phyloP scores from a whole-genome alignment of 1,140 invertebrate species.

The Ctenoplectra terminalis region DNA sequence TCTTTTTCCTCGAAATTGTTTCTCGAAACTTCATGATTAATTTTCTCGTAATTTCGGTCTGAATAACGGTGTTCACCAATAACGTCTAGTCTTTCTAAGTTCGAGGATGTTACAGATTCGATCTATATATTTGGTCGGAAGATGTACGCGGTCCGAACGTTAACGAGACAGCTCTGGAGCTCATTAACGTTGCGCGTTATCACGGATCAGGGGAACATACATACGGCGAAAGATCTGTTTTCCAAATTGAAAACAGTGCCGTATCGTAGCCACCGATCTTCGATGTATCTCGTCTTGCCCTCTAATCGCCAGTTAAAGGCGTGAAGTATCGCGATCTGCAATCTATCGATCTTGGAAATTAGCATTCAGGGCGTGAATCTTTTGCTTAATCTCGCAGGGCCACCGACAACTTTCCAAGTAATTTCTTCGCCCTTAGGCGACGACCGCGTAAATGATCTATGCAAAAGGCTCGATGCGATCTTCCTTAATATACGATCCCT shows the following conservation, averaged over 20 bases:
- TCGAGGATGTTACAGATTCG: neutral
- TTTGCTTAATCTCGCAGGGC: slow-evolving; percentile 37
- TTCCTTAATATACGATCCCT: slow-evolving; percentile 13
- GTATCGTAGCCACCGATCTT: slow-evolving; percentile 53
- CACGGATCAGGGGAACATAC: slow-evolving; percentile 51
- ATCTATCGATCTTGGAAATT: slow-evolving; percentile 72
- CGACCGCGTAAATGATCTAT: slow-evolving; percentile 33
- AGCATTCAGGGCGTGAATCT: slow-evolving; percentile 75
- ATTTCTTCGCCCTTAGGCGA: slow-evolving; percentile 8
- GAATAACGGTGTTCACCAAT: neutral
- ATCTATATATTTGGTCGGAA: slow-evolving; percentile 35
- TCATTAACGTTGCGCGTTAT: slow-evolving; percentile 57
- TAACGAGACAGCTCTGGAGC: slow-evolving; percentile 62
- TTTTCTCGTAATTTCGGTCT: neutral
- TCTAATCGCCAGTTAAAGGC: slow-evolving; percentile 66
- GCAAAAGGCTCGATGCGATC: slow-evolving; percentile 29
- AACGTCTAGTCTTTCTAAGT: too few relatives aligned
- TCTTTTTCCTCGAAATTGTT: too few relatives aligned
- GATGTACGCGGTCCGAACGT: slow-evolving; percentile 19
- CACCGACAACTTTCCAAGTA: slow-evolving; percentile 44
- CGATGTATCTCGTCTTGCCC: slow-evolving; percentile 22
- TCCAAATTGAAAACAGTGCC: slow-evolving; percentile 70
- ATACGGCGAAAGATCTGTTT: slow-evolving; percentile 55
- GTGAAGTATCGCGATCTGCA: slow-evolving; percentile 31
- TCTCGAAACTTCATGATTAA: too few relatives aligned